Conservation (phyloP, 2,797 vertebrate species). For the Smutsia gigantea region DNA sequence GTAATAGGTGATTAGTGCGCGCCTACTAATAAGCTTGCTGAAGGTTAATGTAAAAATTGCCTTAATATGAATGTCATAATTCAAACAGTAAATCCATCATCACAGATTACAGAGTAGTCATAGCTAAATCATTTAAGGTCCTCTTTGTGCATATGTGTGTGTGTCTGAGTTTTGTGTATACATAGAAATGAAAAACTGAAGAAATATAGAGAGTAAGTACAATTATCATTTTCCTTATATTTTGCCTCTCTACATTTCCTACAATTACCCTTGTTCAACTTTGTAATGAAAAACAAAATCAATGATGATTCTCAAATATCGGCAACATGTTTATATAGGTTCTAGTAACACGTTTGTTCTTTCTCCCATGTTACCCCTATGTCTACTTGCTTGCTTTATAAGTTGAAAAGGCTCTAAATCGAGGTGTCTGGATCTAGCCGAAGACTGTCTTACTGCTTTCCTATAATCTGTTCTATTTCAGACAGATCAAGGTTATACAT, state of each 20-base stretch:
- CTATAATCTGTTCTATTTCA: conserved; percentile 46
- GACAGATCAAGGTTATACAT: conserved; percentile 59
- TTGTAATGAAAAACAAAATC: conserved; percentile 34
- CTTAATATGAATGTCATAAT: conserved; percentile 10
- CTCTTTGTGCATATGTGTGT: background rate
- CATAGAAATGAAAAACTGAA: background rate
- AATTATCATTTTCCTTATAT: background rate
- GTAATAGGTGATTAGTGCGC: background rate
- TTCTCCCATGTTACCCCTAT: background rate
- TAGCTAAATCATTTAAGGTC: background rate
- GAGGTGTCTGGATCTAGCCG: conserved; percentile 12
- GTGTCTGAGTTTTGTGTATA: background rate
- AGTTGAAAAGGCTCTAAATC: conserved; percentile 60
- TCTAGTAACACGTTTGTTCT: background rate
- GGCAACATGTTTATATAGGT: background rate
- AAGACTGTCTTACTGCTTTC: conserved; percentile 16
- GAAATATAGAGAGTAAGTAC: background rate
- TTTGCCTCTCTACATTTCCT: background rate
- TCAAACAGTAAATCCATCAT: background rate
- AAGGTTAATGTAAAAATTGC: background rate
- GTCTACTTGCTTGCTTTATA: conserved; percentile 51
- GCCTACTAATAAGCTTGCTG: background rate
- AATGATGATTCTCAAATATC: background rate
- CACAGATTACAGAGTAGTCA: background rate
- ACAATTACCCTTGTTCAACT: background rate